Base-by-base conservation (phyloP, 2,113 vertebrate species). In the Atractosteus spatula region DNA sequence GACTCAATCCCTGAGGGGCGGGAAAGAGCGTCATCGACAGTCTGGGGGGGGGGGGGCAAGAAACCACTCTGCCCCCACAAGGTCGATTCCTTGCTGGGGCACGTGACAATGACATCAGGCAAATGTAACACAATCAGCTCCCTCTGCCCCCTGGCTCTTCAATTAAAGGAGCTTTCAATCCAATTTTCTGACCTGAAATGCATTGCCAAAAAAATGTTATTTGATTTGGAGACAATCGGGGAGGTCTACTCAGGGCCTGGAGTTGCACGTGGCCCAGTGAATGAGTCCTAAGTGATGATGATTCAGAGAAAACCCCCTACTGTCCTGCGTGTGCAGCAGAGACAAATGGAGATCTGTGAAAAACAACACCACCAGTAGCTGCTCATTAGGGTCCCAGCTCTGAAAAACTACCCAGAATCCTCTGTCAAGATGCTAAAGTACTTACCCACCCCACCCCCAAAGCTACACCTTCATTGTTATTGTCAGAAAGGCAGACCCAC, bases 171-270 rank as follows among this genome's bases (percentile, higher is more conserved):
- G 64, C 14, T 66, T n/a, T 41, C 43, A 13, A 47, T n/a, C 64
- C 64, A 44, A 66, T 47, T n/a, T n/a, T 44, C 64, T 66, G 64
- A 66, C 64, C 64, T 47, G 64, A 66, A 44, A 3, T 47, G 13
- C 64, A 47, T 44, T 47, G 64, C 11, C 14, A 13, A 12, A 66
- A 51, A 47, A 8, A 14, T 4, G 41, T 3, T 3, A 29, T 64
- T 17, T 64, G 62, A 41, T 41, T 41, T 41, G 62, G 62, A 41
- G 11, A 41, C 7, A 10, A 4, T 11, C 4, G 42, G 63, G 42
- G 63, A 14, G 63, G 42, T 2, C 6, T 16, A 12, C 10, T 1
- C 63, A 44, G 10, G 63, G 10, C 42, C 63, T 51, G 5, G 2
- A 10, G 47, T 51, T 51, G 44, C 41, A n/a, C 8, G n/a, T 16